These are phyloP conservation scores for Harpagoxenus sublaevis DNA, from an alignment of 2,888 invertebrate species.

Conservation along the genomic window DNA sequence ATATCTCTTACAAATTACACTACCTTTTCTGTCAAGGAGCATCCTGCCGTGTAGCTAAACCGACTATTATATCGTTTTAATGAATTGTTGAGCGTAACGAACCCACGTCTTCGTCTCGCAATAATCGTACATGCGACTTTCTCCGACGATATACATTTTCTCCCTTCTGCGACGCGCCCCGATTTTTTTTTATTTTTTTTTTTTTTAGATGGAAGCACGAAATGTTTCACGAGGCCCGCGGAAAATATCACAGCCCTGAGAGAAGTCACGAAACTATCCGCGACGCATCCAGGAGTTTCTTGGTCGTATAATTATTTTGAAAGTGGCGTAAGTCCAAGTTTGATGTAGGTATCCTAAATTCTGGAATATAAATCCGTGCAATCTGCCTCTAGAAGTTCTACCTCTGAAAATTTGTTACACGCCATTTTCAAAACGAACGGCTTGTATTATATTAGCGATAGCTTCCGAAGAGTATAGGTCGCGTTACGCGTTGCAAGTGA, in stretches of 20 bases:
- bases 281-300: slow-evolving; percentile 38
- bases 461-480: slow-evolving; percentile 43
- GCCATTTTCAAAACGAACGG: slow-evolving; percentile 30
- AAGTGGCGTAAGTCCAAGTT: slow-evolving; percentile 25
- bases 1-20: background rate
- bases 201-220: slow-evolving; percentile 38
- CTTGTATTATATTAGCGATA: background rate
- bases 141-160: slow-evolving; percentile 20
- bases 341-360: slow-evolving; percentile 15
- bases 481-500: slow-evolving; percentile 33
- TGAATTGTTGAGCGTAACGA: slow-evolving; percentile 33
- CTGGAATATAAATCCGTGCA: slow-evolving; percentile 18
- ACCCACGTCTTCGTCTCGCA: slow-evolving; percentile 28
- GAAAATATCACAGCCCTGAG: slow-evolving; percentile 50
- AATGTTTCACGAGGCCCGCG: slow-evolving; percentile 47
- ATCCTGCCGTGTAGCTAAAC: slow-evolving; percentile 11
- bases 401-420: slow-evolving; percentile 24
- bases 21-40: background rate
- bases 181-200: slow-evolving; percentile 31
- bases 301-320: slow-evolving; percentile 38
- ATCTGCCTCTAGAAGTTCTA: background rate
- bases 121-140: slow-evolving; percentile 13
- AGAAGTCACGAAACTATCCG: slow-evolving; percentile 41
- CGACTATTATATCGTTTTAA: slow-evolving; percentile 42
- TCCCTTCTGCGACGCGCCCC: slow-evolving; percentile 33